Evolutionary conservation across 2,888 invertebrate genomes (phyloP).

Genomic region (Xestia ashworthii): DNA sequence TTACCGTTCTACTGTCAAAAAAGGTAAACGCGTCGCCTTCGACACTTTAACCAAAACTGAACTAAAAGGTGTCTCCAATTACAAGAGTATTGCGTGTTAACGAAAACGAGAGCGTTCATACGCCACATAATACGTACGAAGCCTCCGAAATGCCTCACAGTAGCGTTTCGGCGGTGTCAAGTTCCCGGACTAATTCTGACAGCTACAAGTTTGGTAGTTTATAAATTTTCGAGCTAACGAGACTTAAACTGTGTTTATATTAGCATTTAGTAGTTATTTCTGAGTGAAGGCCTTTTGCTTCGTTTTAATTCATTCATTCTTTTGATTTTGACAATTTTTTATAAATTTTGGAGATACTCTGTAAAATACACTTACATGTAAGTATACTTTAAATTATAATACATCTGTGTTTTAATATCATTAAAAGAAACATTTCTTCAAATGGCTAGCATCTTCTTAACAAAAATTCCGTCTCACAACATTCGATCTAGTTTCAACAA

Average conservation of each 20-base stretch:
- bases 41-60: conserved; percentile 59
- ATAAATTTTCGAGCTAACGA: conserved; percentile 53
- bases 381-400: no score
- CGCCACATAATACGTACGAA: conserved; percentile 84
- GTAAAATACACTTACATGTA: background rate
- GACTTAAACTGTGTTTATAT: conserved; percentile 37
- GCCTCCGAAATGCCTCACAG: conserved; percentile 87
- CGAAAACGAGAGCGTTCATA: conserved; percentile 82
- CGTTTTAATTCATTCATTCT: background rate
- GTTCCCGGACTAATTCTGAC: conserved; percentile 75
- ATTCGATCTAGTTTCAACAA: conserved; percentile 62
- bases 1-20: conserved; percentile 13
- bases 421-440: conserved; percentile 21
- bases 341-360: background rate
- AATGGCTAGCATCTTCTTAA: conserved; percentile 4
- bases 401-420: background rate
- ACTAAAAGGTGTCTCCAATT: conserved; percentile 77
- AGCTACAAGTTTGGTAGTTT: conserved; percentile 56
- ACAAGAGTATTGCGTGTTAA: conserved; percentile 85
- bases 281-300: background rate
- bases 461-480: conserved; percentile 41
- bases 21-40: conserved; percentile 49
- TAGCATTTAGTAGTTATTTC: conserved; percentile 5
- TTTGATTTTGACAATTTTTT: background rate
- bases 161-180: conserved; percentile 88